These are phyloP conservation scores for Colletes gigas DNA, from an alignment of 1,140 invertebrate species.

Conservation along the genomic window DNA sequence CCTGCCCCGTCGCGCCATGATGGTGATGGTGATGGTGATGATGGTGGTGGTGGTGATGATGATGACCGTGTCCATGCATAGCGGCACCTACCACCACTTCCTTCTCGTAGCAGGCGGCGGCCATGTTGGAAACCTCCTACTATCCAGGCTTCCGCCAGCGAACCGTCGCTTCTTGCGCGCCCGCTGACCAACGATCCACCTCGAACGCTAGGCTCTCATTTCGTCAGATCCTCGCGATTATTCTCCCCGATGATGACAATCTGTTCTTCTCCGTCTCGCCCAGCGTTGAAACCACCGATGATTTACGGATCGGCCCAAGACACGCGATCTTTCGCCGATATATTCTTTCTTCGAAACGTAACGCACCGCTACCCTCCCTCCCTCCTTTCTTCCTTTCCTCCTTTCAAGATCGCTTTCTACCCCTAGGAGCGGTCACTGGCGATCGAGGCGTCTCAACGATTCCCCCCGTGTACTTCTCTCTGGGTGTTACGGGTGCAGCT, in stretches of 20 bases:
- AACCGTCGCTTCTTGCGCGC: slow-evolving; percentile 52
- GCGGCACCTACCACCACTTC: slow-evolving; percentile 68
- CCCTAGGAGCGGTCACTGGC: not conserved
- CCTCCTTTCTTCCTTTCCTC: not conserved
- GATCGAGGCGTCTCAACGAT: slow-evolving; percentile 2
- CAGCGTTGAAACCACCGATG: slow-evolving; percentile 29
- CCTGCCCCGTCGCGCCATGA: slow-evolving; percentile 35
- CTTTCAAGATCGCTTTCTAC: not conserved
- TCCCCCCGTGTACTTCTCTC: not conserved
- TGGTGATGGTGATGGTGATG: slow-evolving; percentile 64
- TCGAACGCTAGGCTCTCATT: slow-evolving; percentile 61
- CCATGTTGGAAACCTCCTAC: slow-evolving; percentile 68
- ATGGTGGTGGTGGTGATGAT: slow-evolving; percentile 57
- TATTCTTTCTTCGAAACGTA: not conserved
- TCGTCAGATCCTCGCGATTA: slow-evolving; percentile 44
- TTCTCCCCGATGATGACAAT: slow-evolving; percentile 46
- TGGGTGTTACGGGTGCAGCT: slow-evolving; percentile 27
- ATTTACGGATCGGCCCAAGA: not conserved
- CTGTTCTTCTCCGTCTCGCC: slow-evolving; percentile 39
- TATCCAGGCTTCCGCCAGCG: slow-evolving; percentile 57
- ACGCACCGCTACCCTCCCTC: not conserved
- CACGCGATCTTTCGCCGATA: slow-evolving; percentile 29
- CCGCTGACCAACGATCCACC: slow-evolving; percentile 57
- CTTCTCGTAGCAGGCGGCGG: slow-evolving; percentile 72
- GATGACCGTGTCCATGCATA: slow-evolving; percentile 59